phyloP scores from a whole-genome alignment of 2,113 vertebrate species.

The Eptatretus burgeri region DNA sequence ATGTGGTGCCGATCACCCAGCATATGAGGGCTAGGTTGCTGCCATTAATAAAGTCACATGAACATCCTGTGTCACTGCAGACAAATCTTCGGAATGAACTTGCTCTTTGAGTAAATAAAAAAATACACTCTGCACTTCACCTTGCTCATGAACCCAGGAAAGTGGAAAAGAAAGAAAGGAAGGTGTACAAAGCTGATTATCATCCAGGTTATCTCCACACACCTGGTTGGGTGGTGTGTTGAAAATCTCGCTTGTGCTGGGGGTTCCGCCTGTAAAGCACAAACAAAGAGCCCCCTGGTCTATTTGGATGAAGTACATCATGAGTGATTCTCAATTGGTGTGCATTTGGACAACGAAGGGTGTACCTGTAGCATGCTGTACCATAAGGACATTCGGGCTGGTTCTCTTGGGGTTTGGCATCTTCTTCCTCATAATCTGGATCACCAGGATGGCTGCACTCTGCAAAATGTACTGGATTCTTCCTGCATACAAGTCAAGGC shows the following conservation, averaged over 20 bases:
- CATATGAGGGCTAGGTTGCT: no score
- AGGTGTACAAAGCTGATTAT: no score
- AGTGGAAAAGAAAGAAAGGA: no score
- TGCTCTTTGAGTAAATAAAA: no score
- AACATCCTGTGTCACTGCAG: no score
- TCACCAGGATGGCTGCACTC: slow-evolving; percentile 4
- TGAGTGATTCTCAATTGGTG: neutral
- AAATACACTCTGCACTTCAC: no score
- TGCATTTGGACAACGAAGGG: neutral
- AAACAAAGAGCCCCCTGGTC: neutral
- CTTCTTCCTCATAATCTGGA: neutral
- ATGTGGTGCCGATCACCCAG: no score
- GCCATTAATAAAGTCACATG: no score
- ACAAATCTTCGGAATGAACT: no score
- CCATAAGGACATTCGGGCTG: slow-evolving; percentile 3
- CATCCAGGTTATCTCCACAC: no score
- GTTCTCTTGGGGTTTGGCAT: neutral
- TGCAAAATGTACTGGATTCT: slow-evolving; percentile 1
- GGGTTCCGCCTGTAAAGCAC: neutral
- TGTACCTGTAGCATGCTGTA: slow-evolving; percentile 3
- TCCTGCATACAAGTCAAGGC: neutral
- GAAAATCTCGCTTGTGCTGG: slow-evolving; percentile 1
- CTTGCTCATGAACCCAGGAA: no score
- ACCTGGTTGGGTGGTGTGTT: slow-evolving; percentile 5
- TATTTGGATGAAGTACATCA: neutral